phyloP scores from a whole-genome alignment of 2,797 vertebrate species.

The Leptodactylus fallax region DNA sequence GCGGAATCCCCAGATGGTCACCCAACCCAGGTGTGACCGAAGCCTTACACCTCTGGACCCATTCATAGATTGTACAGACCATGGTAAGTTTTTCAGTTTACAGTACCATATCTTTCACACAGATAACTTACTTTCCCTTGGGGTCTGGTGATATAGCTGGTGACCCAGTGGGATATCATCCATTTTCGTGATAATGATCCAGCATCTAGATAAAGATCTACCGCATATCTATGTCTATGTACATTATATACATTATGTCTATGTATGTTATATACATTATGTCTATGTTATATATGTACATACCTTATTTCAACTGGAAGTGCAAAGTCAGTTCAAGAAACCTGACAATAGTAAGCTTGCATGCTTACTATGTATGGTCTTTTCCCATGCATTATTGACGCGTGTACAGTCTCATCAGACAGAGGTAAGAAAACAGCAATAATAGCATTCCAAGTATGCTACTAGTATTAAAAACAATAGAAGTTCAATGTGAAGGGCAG shows the following conservation, averaged over 20 bases:
- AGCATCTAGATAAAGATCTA: background rate
- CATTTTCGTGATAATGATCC: background rate
- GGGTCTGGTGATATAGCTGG: background rate
- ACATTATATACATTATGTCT: background rate
- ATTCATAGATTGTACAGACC: no score
- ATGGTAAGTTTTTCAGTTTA: no score
- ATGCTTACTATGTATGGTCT: background rate
- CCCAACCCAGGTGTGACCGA: no score
- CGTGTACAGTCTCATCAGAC: slow-evolving; percentile 15
- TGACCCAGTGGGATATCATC: background rate
- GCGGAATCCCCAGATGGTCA: no score
- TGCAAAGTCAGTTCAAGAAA: background rate
- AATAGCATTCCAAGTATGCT: slow-evolving; percentile 29
- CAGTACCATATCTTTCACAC: no score
- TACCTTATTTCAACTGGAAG: background rate
- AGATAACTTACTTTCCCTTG: no score
- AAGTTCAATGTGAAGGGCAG: slow-evolving; percentile 55
- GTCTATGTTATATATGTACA: background rate
- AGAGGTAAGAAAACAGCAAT: slow-evolving; percentile 49
- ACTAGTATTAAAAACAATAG: slow-evolving; percentile 44
- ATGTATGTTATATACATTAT: background rate
- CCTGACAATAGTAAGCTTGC: background rate
- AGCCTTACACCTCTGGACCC: no score
- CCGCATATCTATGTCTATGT: background rate
- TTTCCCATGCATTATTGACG: background rate